Percentiles rank a stretch among this genome's conserved stretches.
Evolutionary conservation across 2,113 vertebrate genomes (phyloP).

Genomic region (Anas platyrhynchos): DNA sequence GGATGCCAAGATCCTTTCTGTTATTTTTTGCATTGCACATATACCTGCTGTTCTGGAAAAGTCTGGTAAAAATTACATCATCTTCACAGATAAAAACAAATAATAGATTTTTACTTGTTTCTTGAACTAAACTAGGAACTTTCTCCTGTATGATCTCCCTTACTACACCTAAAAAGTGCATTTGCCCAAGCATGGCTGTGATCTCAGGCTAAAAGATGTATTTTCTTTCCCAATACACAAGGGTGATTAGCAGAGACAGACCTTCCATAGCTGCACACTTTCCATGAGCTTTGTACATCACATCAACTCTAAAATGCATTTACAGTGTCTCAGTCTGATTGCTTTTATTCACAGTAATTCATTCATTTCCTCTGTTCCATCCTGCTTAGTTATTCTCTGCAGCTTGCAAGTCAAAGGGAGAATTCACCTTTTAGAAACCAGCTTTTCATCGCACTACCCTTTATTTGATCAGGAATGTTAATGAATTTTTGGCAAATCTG

Average conservation of each 20-base stretch:
- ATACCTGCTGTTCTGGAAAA: not conserved
- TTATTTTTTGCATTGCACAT: not conserved
- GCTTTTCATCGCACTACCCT: accelerated
- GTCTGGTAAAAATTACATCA: not conserved
- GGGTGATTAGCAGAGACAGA: not conserved
- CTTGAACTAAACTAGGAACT: not conserved
- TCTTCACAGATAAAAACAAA: not conserved
- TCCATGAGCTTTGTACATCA: accelerated
- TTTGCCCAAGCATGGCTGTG: not conserved
- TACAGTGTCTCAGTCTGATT: not conserved
- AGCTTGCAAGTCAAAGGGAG: not conserved
- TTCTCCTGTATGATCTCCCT: not conserved
- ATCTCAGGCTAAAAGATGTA: not conserved
- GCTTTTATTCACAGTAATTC: not conserved
- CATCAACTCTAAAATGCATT: not conserved
- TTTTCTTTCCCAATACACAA: not conserved
- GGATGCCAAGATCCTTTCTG: not conserved
- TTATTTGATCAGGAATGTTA: not conserved
- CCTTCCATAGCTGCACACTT: accelerated
- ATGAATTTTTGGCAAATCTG: not conserved
- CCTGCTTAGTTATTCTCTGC: not conserved
- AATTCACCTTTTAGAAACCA: not conserved
- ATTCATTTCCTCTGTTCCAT: not conserved
- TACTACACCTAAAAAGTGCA: not conserved
- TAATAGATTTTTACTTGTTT: not conserved